Conservation (phyloP, 2,797 vertebrate genomes). For the Danio tinwini region DNA sequence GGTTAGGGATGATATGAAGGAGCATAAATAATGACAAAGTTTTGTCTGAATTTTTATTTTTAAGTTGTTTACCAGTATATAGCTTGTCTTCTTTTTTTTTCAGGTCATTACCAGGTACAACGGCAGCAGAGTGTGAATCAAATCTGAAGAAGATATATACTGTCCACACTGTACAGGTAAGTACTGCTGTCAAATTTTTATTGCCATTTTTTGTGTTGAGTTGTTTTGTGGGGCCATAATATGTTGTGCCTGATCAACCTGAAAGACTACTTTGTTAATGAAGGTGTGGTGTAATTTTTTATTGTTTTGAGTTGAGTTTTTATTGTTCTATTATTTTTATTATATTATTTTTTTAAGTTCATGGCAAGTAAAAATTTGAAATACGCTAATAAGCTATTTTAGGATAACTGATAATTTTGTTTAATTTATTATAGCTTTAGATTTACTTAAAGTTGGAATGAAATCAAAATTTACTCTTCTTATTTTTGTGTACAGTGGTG, state of each 20-base stretch:
- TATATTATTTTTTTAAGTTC: no score
- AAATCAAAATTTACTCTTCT: no score
- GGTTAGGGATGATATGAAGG: background rate
- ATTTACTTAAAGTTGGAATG: no score
- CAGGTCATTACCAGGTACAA: slow-evolving; percentile 93
- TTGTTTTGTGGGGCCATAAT: background rate
- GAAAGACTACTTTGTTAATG: background rate
- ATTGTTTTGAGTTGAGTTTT: no score
- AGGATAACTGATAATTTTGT: background rate
- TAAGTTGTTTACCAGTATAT: background rate
- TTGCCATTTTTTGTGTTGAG: background rate
- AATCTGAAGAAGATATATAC: slow-evolving; percentile 97
- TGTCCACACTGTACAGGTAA: slow-evolving; percentile 92
- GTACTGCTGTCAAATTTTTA: background rate
- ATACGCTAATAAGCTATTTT: background rate
- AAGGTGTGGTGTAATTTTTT: background rate
- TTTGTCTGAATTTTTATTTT: background rate
- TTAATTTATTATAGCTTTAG: no score
- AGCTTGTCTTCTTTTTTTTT: background rate
- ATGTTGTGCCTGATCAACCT: background rate
- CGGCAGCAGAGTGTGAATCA: slow-evolving; percentile 93
- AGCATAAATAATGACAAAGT: background rate
- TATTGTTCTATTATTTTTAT: no score
- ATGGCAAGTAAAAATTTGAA: background rate
- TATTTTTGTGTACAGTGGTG: no score